phyloP scores from a whole-genome alignment of 2,113 vertebrate genomes.

The Orcinus orca region DNA sequence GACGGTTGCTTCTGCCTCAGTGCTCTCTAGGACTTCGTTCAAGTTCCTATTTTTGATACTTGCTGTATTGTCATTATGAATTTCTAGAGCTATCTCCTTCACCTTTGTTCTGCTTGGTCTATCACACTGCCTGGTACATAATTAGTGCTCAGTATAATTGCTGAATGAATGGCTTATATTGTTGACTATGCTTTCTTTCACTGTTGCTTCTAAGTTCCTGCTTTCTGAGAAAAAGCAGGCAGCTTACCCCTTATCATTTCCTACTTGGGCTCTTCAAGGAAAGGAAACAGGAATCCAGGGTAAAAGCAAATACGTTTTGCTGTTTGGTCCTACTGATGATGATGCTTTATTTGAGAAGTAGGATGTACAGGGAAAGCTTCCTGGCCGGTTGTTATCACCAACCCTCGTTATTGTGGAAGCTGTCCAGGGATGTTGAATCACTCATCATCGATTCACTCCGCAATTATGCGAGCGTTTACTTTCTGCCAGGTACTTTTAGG shows the following conservation, averaged over 20 bases:
- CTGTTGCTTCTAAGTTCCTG: background rate
- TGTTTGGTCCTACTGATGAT: background rate
- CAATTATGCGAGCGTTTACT: background rate
- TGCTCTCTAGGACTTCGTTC: background rate
- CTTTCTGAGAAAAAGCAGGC: constrained; percentile 15
- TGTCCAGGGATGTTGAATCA: background rate
- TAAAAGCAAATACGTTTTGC: background rate
- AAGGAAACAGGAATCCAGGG: background rate
- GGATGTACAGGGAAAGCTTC: background rate
- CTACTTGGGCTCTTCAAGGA: background rate
- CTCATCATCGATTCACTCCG: background rate
- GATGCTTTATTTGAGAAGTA: background rate
- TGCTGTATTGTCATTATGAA: background rate
- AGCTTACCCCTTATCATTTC: background rate
- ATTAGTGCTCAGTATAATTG: background rate
- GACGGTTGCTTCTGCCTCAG: background rate
- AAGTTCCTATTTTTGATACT: background rate
- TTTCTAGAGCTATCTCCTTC: background rate
- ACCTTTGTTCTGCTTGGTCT: background rate
- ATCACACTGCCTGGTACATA: background rate
- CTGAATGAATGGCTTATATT: background rate
- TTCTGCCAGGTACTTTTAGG: constrained; percentile 13
- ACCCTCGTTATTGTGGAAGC: background rate
- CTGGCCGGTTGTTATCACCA: background rate
- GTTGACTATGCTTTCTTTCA: background rate